Percentiles rank a stretch among this genome's conserved stretches.
These are phyloP conservation scores for Strigops habroptila DNA, from an alignment of 2,113 vertebrate species.

Conservation along the genomic window DNA sequence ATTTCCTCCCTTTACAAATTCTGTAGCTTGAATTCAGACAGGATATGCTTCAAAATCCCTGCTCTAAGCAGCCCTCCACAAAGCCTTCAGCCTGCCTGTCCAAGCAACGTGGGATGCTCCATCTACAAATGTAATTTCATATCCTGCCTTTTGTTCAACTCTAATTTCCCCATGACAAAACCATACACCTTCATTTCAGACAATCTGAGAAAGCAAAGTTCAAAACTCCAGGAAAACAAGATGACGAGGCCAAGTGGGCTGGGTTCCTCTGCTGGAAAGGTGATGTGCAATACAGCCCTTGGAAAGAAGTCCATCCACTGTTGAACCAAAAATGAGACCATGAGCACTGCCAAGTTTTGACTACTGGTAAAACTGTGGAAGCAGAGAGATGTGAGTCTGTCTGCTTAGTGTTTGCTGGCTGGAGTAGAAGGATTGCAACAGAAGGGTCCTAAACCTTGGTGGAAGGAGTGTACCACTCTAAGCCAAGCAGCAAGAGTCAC, in stretches of 20 bases:
- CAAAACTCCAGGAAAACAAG: neutral
- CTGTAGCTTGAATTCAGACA: neutral
- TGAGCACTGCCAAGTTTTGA: neutral
- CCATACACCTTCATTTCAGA: neutral
- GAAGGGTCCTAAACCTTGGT: neutral
- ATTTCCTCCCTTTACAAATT: neutral
- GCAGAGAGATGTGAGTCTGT: neutral
- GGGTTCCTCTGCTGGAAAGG: neutral
- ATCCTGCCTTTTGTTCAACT: neutral
- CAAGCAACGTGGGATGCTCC: accelerated
- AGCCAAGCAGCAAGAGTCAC: neutral
- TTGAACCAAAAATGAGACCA: neutral
- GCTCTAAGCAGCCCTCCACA: neutral
- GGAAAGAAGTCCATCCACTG: neutral
- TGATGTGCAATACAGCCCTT: neutral
- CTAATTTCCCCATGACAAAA: neutral
- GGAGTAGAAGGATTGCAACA: neutral
- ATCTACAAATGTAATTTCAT: neutral
- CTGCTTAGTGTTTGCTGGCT: neutral
- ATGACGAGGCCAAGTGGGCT: neutral
- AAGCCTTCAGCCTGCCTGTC: neutral
- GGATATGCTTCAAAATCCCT: neutral
- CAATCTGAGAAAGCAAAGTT: neutral
- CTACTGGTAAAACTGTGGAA: neutral
- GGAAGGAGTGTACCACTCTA: neutral